Conservation (phyloP, 2,888 invertebrate species). For the Macaria liturata region DNA sequence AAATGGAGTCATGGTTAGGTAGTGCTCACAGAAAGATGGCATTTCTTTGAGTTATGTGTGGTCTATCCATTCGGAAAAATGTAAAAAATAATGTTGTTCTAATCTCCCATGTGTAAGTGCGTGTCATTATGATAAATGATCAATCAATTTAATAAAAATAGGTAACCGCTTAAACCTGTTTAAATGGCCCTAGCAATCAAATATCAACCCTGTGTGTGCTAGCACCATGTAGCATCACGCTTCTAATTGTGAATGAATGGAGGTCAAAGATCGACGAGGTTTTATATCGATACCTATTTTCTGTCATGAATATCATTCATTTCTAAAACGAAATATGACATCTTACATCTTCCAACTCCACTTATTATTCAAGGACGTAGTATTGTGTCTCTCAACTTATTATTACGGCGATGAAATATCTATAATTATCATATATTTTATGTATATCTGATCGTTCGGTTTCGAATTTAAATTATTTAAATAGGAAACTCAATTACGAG, state of each 20-base stretch:
- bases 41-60: too few relatives aligned
- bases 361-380: slow-evolving; percentile 32
- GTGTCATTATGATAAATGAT: too few relatives aligned
- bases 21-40: too few relatives aligned
- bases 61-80: too few relatives aligned
- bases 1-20: neutral
- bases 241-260: slow-evolving; percentile 79
- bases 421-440: slow-evolving; percentile 47
- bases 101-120: too few relatives aligned
- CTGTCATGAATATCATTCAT: slow-evolving; percentile 61
- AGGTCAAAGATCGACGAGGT: slow-evolving; percentile 74
- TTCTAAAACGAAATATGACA: slow-evolving; percentile 35
- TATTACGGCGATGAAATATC: slow-evolving; percentile 32
- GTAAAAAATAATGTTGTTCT: too few relatives aligned
- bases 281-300: slow-evolving; percentile 61
- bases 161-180: too few relatives aligned
- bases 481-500: slow-evolving; percentile 68
- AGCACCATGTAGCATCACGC: slow-evolving; percentile 60
- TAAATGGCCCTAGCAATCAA: neutral
- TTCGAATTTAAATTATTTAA: slow-evolving; percentile 62
- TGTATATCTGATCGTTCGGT: slow-evolving; percentile 44
- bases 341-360: slow-evolving; percentile 30
- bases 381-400: slow-evolving; percentile 22
- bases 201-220: slow-evolving; percentile 13
- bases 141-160: too few relatives aligned